phyloP scores from a whole-genome alignment of 2,113 vertebrate species.

The Scolopax mira region DNA sequence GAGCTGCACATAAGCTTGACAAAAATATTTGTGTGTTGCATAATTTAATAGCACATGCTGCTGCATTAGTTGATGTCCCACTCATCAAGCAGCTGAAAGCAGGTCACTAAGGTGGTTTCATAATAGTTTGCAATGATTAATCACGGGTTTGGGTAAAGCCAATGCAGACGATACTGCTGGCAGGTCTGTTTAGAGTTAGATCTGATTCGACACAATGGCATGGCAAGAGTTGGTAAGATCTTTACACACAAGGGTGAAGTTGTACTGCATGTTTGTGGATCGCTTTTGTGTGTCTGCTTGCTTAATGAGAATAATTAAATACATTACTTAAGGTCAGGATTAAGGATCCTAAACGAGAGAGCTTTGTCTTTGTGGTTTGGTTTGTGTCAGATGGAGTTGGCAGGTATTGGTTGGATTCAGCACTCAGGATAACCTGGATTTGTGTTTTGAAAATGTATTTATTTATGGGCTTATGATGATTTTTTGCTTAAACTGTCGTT shows the following conservation, averaged over 20 bases:
- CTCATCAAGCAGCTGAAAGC: not conserved
- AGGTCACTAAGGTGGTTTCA: not conserved
- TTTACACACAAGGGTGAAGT: not conserved
- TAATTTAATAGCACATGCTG: not conserved
- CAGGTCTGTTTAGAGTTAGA: not conserved
- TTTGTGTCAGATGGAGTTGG: not conserved
- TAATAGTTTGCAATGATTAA: constrained; percentile 1
- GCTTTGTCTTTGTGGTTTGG: not conserved
- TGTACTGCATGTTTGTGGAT: not conserved
- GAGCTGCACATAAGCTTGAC: not conserved
- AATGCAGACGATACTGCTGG: not conserved
- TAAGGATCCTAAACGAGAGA: not conserved
- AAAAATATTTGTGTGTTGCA: not conserved
- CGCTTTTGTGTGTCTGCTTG: not conserved
- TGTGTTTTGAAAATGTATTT: not conserved
- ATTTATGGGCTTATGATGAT: not conserved
- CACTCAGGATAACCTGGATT: not conserved
- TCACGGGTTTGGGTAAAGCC: not conserved
- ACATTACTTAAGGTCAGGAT: not conserved
- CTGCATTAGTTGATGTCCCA: not conserved
- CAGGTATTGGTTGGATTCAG: not conserved
- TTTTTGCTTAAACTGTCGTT: not conserved
- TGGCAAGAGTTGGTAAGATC: not conserved
- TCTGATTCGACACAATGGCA: not conserved
- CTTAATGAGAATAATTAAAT: not conserved